phyloP scores from a whole-genome alignment of 1,140 invertebrate genomes.

The Drosophila biarmipes region DNA sequence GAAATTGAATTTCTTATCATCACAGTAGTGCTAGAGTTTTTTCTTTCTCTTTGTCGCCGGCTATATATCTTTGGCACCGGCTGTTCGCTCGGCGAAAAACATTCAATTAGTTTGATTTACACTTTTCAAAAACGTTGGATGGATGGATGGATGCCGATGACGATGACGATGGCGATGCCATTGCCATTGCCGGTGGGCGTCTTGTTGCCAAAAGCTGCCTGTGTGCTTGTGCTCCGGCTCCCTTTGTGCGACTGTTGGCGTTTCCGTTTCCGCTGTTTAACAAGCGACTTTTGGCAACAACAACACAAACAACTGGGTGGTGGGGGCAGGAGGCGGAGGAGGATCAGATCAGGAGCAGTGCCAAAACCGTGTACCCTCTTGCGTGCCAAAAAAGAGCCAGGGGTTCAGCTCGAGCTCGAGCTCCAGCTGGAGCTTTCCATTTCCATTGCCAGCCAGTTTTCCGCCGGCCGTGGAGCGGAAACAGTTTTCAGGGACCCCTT shows the following conservation, averaged over 20 bases:
- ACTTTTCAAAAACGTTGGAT: slow-evolving; percentile 45
- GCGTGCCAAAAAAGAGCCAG: slow-evolving; percentile 64
- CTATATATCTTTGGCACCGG: slow-evolving; percentile 61
- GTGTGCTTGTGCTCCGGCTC: slow-evolving; percentile 25
- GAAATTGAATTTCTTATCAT: slow-evolving; percentile 74
- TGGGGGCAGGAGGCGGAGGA: slow-evolving; percentile 7
- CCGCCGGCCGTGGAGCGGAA: slow-evolving; percentile 46
- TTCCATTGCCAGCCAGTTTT: slow-evolving; percentile 8
- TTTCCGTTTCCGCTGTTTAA: slow-evolving; percentile 81
- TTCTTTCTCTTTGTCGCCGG: slow-evolving; percentile 31
- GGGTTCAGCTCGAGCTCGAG: background rate
- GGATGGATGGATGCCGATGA: slow-evolving; percentile 17
- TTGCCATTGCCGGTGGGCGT: slow-evolving; percentile 27
- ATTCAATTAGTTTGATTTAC: slow-evolving; percentile 82
- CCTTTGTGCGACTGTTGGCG: slow-evolving; percentile 78
- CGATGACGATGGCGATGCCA: background rate
- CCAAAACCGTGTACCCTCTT: slow-evolving; percentile 72
- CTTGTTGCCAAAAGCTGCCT: slow-evolving; percentile 19
- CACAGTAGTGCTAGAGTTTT: slow-evolving; percentile 27
- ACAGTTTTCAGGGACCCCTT: slow-evolving; percentile 55
- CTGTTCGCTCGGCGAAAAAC: slow-evolving; percentile 71
- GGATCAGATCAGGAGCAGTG: slow-evolving; percentile 25
- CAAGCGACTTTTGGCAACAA: slow-evolving; percentile 77
- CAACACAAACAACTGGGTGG: slow-evolving; percentile 14
- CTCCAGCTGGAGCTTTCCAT: slow-evolving; percentile 16